Percentiles rank a stretch among this genome's conserved stretches.
Evolutionary conservation across 1,140 invertebrate species (phyloP).

Genomic region (Adelges cooleyi): DNA sequence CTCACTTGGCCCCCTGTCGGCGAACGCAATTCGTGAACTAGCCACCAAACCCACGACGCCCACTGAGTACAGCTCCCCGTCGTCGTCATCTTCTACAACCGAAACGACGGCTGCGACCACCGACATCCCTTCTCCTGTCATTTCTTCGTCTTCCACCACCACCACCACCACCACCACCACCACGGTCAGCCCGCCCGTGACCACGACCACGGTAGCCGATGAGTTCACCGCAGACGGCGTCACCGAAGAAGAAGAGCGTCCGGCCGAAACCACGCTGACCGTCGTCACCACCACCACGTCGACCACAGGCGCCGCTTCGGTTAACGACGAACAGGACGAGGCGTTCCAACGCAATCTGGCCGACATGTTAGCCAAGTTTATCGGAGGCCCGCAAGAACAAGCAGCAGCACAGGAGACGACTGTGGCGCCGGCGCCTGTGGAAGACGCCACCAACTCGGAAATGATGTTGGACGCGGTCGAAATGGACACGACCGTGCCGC

Average conservation of each 20-base stretch:
- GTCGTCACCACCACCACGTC: not conserved
- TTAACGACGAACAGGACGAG: not conserved
- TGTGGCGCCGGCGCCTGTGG: constrained; percentile 10
- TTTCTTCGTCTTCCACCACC: not conserved
- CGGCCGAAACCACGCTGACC: not conserved
- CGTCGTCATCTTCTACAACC: not conserved
- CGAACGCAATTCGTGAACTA: constrained; percentile 38
- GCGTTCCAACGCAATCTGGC: constrained; percentile 18
- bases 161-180: not conserved
- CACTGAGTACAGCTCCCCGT: constrained; percentile 34
- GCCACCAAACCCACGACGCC: constrained; percentile 35
- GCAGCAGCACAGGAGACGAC: not conserved
- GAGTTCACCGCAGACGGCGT: constrained; percentile 32
- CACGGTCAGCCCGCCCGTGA: not conserved
- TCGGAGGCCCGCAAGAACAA: not conserved
- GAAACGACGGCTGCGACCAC: not conserved
- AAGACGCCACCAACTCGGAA: constrained; percentile 18
- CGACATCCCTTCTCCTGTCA: not conserved
- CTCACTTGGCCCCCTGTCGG: constrained; percentile 34
- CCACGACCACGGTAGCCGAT: constrained; percentile 33
- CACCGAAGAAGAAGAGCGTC: not conserved
- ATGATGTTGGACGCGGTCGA: not conserved
- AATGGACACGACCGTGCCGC: constrained; percentile 14
- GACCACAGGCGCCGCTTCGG: not conserved
- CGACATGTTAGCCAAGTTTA: constrained; percentile 17